Conservation (phyloP, 2,797 vertebrate species). For the Hylomyscus alleni region DNA sequence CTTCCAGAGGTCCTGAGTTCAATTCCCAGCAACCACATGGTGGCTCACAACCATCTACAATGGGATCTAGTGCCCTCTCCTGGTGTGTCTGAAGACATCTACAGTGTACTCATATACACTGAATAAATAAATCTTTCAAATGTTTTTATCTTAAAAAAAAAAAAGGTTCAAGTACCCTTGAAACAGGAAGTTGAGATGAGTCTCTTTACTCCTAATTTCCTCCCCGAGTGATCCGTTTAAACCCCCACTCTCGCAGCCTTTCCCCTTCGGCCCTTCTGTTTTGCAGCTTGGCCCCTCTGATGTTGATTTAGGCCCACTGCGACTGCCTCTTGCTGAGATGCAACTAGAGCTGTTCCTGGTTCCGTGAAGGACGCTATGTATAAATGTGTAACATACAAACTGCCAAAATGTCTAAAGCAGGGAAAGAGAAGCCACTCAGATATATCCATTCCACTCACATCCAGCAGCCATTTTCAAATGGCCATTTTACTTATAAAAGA, state of each 20-base stretch:
- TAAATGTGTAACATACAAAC: not conserved
- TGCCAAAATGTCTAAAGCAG: constrained; percentile 11
- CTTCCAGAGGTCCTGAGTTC: too few species aligned
- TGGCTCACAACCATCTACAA: too few species aligned
- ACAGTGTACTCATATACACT: too few species aligned
- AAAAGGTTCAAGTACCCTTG: not conserved
- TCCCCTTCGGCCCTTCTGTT: not conserved
- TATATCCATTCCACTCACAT: not conserved
- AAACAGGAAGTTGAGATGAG: constrained; percentile 42
- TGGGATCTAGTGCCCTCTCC: too few species aligned
- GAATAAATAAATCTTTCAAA: not conserved
- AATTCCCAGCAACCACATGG: too few species aligned
- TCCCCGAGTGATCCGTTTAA: not conserved
- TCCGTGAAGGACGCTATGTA: not conserved
- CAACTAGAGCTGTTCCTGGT: not conserved
- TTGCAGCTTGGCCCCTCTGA: not conserved
- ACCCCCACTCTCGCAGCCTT: not conserved
- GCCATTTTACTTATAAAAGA: constrained; percentile 18
- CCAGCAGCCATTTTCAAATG: constrained; percentile 1
- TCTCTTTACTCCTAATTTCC: not conserved
- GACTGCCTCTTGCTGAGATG: not conserved
- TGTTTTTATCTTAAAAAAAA: not conserved
- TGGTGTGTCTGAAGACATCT: too few species aligned
- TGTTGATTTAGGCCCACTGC: not conserved
- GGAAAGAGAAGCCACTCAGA: not conserved